These are phyloP conservation scores for Sphaerophoria taeniata DNA, from an alignment of 2,888 invertebrate genomes.

Conservation along the genomic window DNA sequence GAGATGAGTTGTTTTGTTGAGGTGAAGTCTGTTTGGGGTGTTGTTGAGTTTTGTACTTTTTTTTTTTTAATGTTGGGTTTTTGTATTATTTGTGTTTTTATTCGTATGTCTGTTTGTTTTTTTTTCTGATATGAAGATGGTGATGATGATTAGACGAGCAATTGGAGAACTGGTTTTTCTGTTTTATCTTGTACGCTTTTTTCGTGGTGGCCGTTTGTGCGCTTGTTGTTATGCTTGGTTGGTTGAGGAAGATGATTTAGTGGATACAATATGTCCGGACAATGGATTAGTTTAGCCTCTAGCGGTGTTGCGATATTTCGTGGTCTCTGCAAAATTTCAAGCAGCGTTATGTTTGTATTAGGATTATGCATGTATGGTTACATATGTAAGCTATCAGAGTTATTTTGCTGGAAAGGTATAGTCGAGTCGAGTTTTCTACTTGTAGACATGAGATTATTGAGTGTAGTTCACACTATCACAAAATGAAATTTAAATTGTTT, in stretches of 20 bases:
- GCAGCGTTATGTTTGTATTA: too few relatives aligned
- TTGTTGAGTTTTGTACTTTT: constrained; percentile 37
- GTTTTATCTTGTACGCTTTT: constrained; percentile 23
- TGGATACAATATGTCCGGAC: neutral
- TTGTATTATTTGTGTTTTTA: constrained; percentile 13
- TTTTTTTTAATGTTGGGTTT: constrained; percentile 14
- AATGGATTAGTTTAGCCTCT: constrained; percentile 38
- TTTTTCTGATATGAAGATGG: constrained; percentile 24
- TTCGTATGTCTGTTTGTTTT: neutral
- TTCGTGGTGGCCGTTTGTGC: constrained; percentile 10
- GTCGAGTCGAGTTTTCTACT: too few relatives aligned
- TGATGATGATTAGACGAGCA: constrained; percentile 65
- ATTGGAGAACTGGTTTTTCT: constrained; percentile 56
- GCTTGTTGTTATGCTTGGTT: constrained; percentile 20
- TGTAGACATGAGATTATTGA: too few relatives aligned
- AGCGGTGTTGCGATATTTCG: constrained; percentile 53
- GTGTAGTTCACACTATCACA: too few relatives aligned
- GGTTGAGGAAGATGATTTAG: constrained; percentile 38
- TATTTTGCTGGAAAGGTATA: too few relatives aligned
- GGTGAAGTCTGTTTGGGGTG: constrained; percentile 64
- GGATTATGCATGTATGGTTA: too few relatives aligned
- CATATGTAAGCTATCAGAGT: too few relatives aligned
- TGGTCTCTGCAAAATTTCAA: neutral
- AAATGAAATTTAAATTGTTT: too few relatives aligned
- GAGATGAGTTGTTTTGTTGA: constrained; percentile 53